Evolutionary conservation across 2,797 vertebrate genomes (phyloP), one percentile per base, ranked within the genome.

Genomic region (Monodelphis domestica): DNA sequence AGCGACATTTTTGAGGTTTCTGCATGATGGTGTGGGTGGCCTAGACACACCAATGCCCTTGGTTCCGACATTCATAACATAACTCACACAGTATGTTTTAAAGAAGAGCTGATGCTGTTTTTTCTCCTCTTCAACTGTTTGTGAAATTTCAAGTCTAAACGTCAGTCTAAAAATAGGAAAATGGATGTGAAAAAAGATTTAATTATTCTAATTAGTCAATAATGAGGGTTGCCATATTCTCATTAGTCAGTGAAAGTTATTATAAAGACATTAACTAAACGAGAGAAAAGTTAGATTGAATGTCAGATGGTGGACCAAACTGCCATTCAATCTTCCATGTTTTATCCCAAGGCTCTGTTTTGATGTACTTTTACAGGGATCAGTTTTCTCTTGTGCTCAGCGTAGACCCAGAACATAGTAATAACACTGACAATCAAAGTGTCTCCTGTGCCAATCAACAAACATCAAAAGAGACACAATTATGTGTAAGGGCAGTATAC

Each of bases 171-270:
- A 78, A 84, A 84, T 84, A 84, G 70, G 70, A 38, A 84, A 84
- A 84, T 84, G 70, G 70, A 84, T 84, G 38, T 84, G 70, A 84
- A 84, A 45, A 84, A 84, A 84, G 70, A 84, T 84, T 84, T 84
- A 84, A 84, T 84, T 84, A 84, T 84, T 84, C 38, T 84, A 84
- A 84, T 84, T 84, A 84, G 70, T 50, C 70, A 84, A 84, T 84
- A 84, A 84, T 45, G 38, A 84, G 9, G 38, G 70, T 84, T 84
- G 70, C 70, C 70, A 50, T 84, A 45, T 45, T 84, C 70, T 84
- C 70, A 78, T 84, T 50, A 84, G 70, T 84, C 70, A 84, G 70
- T 84, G 70, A 84, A 84, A 84, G 70, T 84, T 84, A 45, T 84
- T 84, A 84, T 84, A 84, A 84, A 84, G 70, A 84, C 70, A 84